Conservation (phyloP, 1,140 invertebrate species). For the Temnothorax curvispinosus region DNA sequence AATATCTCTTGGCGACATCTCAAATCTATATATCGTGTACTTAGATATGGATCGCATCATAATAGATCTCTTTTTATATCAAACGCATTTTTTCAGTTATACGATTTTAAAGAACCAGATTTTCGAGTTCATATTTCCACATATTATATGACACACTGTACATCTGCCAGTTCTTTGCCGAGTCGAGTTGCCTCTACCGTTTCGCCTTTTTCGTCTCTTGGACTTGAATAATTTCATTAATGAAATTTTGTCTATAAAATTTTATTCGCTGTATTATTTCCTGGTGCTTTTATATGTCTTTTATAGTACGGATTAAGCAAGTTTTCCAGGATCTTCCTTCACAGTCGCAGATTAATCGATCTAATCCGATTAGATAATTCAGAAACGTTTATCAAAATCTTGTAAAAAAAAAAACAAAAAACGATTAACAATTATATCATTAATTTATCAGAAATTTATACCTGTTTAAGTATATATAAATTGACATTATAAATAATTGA, state of each 20-base stretch:
- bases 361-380: neutral
- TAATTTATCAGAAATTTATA: slow-evolving; percentile 2
- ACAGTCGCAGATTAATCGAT: neutral
- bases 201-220: slow-evolving; percentile 22
- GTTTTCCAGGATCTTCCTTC: neutral
- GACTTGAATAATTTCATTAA: slow-evolving; percentile 76
- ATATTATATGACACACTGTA: slow-evolving; percentile 8
- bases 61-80: neutral
- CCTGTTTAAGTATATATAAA: neutral
- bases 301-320: neutral
- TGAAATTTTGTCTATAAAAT: slow-evolving; percentile 67
- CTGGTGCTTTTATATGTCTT: neutral
- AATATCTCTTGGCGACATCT: neutral
- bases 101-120: neutral
- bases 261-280: neutral
- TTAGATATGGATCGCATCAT: neutral
- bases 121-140: neutral
- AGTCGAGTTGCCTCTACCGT: slow-evolving; percentile 58
- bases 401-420: neutral
- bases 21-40: neutral
- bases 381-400: neutral
- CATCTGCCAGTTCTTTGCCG: slow-evolving; percentile 32
- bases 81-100: neutral
- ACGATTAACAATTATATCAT: neutral
- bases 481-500: neutral